A percentile compares a stretch with the other conserved stretches of the same genome.
Evolutionary conservation across 2,113 vertebrate genomes (phyloP).

Genomic region (Natator depressus): DNA sequence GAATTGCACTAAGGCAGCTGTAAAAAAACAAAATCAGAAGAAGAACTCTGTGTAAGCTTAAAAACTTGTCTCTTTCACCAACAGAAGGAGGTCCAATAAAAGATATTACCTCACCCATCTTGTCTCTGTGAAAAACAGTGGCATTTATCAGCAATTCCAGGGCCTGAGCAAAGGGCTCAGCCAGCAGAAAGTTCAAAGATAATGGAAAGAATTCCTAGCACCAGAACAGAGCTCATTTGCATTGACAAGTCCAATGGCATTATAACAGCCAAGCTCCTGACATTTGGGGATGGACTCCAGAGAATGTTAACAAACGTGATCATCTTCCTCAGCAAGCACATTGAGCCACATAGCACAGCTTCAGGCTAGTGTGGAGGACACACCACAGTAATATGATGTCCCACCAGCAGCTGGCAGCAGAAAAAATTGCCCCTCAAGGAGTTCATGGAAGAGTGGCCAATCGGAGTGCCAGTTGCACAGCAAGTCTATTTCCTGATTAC

Average conservation of each 20-base stretch:
- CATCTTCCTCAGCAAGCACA: neutral
- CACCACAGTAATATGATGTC: neutral
- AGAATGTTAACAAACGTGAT: neutral
- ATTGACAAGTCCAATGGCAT: neutral
- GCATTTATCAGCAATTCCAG: neutral
- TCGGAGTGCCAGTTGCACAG: neutral
- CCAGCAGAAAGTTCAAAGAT: neutral
- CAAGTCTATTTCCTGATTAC: neutral
- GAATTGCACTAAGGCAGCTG: neutral
- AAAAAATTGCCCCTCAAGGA: neutral
- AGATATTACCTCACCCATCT: neutral
- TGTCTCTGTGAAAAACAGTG: neutral
- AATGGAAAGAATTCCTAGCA: conserved; percentile 29
- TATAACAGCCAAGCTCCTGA: conserved; percentile 5
- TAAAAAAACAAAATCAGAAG: neutral
- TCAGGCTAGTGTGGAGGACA: neutral
- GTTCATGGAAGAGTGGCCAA: conserved; percentile 12
- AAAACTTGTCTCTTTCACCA: neutral
- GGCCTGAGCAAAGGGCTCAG: neutral
- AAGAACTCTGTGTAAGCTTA: neutral
- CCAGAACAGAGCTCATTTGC: neutral
- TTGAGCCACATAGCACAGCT: neutral
- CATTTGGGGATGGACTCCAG: neutral
- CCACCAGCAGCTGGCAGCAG: neutral
- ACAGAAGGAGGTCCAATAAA: neutral